phyloP scores from a whole-genome alignment of 2,797 vertebrate species.

The Gorsachius magnificus region DNA sequence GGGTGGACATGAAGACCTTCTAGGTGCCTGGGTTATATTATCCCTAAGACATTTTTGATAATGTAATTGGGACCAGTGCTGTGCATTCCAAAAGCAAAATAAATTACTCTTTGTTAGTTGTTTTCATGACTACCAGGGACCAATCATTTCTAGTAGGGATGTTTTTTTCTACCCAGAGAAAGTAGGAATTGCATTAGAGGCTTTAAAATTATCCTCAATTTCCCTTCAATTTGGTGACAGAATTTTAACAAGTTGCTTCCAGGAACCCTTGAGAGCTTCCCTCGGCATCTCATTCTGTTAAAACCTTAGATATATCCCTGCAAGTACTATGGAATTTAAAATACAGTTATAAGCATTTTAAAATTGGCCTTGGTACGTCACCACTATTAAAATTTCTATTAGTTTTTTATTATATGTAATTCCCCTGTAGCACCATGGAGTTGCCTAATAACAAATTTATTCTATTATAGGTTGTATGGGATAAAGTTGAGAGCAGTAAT shows the following conservation, averaged over 20 bases:
- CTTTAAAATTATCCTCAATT: slow-evolving; percentile 47
- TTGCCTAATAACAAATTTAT: slow-evolving; percentile 19
- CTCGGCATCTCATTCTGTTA: slow-evolving; percentile 1
- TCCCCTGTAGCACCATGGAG: slow-evolving; percentile 12
- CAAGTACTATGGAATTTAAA: slow-evolving; percentile 34
- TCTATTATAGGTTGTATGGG: neutral
- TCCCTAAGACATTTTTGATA: neutral
- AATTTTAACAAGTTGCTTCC: slow-evolving; percentile 54
- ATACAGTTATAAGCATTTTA: slow-evolving; percentile 26
- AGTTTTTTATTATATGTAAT: slow-evolving; percentile 38
- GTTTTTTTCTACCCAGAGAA: neutral
- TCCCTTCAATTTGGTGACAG: slow-evolving; percentile 38
- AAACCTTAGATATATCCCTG: neutral
- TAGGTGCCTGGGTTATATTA: neutral
- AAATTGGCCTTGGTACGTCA: neutral
- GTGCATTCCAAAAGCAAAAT: slow-evolving; percentile 18
- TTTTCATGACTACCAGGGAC: slow-evolving; percentile 1
- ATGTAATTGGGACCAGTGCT: neutral
- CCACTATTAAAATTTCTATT: slow-evolving; percentile 41
- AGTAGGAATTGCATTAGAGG: neutral
- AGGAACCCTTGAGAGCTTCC: slow-evolving; percentile 19
- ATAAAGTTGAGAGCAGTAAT: neutral
- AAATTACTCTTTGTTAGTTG: slow-evolving; percentile 14
- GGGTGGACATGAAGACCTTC: neutral
- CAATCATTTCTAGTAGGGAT: neutral